Conservation (phyloP, 2,888 invertebrate species). For the Ophion obscuratus region DNA sequence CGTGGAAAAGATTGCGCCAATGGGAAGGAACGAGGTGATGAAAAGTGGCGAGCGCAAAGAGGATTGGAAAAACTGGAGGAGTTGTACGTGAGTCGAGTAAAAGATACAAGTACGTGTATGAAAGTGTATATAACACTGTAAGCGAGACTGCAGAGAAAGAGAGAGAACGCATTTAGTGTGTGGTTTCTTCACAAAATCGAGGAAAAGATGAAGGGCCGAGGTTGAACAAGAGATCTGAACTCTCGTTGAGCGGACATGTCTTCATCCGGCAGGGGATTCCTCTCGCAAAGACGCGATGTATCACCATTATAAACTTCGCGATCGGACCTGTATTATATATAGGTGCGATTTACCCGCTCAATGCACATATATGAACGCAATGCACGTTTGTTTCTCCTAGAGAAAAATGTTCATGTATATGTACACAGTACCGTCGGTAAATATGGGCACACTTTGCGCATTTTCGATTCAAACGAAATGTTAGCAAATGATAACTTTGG, state of each 20-base stretch:
- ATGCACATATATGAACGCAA: neutral
- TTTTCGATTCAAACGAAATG: neutral
- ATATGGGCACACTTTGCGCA: neutral
- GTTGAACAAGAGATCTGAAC: constrained; percentile 41
- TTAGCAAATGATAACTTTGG: neutral
- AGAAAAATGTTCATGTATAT: neutral
- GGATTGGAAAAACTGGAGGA: constrained; percentile 62
- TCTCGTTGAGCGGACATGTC: constrained; percentile 54
- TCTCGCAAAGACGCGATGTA: constrained; percentile 42
- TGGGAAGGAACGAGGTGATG: constrained; percentile 48
- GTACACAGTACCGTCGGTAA: neutral
- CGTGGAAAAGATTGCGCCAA: constrained; percentile 13
- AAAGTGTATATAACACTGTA: constrained; percentile 5
- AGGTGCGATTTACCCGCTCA: neutral
- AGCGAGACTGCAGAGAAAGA: neutral
- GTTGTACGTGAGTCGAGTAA: constrained; percentile 58
- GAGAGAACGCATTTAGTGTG: neutral
- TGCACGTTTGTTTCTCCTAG: constrained; percentile 32
- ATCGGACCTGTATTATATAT: constrained; percentile 38
- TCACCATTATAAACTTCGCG: constrained; percentile 40
- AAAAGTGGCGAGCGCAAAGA: constrained; percentile 59
- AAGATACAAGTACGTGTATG: constrained; percentile 45
- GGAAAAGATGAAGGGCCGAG: constrained; percentile 26
- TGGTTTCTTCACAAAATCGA: constrained; percentile 1
- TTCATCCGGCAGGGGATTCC: constrained; percentile 27